Conservation (phyloP, 92 coral and sea anemone species). For the Epizoanthus scotinus region DNA sequence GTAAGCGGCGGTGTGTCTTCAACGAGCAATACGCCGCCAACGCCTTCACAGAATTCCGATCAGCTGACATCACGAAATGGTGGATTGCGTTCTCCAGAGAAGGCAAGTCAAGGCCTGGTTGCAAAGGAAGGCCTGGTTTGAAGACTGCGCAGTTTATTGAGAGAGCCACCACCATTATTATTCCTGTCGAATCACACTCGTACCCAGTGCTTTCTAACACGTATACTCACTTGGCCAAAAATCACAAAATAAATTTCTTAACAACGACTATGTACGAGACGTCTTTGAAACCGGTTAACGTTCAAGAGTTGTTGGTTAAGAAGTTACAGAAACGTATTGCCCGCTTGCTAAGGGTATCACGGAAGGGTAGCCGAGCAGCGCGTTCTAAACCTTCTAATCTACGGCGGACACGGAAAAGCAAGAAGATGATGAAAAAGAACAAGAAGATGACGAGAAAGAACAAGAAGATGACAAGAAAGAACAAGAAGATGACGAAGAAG, state of each 20-base stretch:
- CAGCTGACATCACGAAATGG: slow-evolving; percentile 70
- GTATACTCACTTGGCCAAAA: no score
- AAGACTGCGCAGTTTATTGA: slow-evolving; percentile 69
- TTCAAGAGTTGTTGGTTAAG: slow-evolving; percentile 61
- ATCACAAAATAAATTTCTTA: no score
- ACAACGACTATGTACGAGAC: no score
- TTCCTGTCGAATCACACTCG: slow-evolving; percentile 3
- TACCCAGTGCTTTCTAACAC: no score
- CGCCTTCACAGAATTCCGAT: slow-evolving; percentile 69
- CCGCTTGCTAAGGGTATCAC: slow-evolving; percentile 60
- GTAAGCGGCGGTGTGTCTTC: slow-evolving; percentile 53
- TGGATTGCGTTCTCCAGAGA: slow-evolving; percentile 71
- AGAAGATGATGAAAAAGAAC: slow-evolving; percentile 46
- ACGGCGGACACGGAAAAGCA: slow-evolving; percentile 37
- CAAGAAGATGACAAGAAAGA: slow-evolving; percentile 38
- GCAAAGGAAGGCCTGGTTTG: slow-evolving; percentile 67
- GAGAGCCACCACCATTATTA: slow-evolving; percentile 67
- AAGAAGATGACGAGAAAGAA: no score
- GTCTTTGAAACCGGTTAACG: slow-evolving; percentile 51
- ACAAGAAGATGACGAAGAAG: slow-evolving; percentile 49
- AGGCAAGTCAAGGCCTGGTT: slow-evolving; percentile 72
- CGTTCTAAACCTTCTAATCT: slow-evolving; percentile 4
- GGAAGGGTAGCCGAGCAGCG: slow-evolving; percentile 28
- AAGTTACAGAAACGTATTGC: slow-evolving; percentile 77
- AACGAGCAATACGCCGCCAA: slow-evolving; percentile 69